Evolutionary conservation across 2,888 invertebrate genomes (phyloP).

Genomic region (Caenorhabditis plicata): DNA sequence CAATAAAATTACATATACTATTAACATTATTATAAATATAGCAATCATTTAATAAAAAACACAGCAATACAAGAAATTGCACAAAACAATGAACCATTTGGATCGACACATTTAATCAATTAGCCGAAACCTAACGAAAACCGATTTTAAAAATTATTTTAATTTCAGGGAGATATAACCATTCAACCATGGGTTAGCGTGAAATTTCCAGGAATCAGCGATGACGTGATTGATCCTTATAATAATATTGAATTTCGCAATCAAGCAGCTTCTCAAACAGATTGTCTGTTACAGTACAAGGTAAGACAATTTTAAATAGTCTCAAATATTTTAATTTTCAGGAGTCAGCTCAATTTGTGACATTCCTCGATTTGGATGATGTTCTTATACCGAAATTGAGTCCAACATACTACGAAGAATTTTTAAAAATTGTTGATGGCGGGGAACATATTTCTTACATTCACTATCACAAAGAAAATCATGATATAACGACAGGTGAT

Average conservation of each 20-base stretch:
- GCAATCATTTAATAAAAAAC: no score
- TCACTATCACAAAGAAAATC: constrained; percentile 25
- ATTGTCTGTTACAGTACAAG: constrained; percentile 43
- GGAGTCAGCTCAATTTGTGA: constrained; percentile 40
- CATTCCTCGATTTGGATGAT: constrained; percentile 44
- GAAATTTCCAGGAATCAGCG: constrained; percentile 16
- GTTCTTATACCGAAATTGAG: constrained; percentile 38
- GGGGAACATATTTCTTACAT: background rate
- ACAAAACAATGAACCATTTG: no score
- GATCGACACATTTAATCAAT: no score
- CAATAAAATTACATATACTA: no score
- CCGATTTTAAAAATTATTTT: background rate
- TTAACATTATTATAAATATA: no score
- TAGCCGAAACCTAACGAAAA: no score
- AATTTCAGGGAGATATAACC: constrained; percentile 30
- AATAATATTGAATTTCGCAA: constrained; percentile 39
- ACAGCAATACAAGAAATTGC: no score
- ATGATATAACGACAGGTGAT: constrained; percentile 3
- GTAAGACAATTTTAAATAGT: no score
- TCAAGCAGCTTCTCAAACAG: constrained; percentile 42
- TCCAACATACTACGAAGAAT: constrained; percentile 37
- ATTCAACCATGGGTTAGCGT: constrained; percentile 43
- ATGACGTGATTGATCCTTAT: constrained; percentile 27
- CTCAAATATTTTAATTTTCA: constrained; percentile 2
- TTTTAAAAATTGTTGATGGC: background rate